These are phyloP conservation scores for Ligdia adustata DNA, from an alignment of 2,888 invertebrate genomes.

Conservation along the genomic window DNA sequence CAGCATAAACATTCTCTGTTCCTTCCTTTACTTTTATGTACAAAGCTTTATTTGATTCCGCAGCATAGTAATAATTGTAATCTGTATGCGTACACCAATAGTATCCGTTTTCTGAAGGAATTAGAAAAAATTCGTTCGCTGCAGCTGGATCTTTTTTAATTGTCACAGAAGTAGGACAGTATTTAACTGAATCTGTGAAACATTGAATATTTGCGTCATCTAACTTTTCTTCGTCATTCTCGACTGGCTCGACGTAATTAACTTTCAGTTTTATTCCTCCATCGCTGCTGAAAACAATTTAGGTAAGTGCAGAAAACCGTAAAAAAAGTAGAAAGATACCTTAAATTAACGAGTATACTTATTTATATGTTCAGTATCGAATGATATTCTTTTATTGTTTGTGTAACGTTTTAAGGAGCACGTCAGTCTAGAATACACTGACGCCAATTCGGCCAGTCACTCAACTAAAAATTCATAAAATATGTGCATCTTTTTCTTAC, in stretches of 20 bases:
- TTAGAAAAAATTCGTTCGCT: slow-evolving; percentile 48
- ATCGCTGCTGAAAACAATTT: slow-evolving; percentile 46
- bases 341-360: no score
- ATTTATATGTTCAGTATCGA: no score
- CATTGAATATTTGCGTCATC: slow-evolving; percentile 54
- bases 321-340: neutral
- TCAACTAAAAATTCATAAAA: no score
- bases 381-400: no score
- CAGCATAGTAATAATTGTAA: slow-evolving; percentile 49
- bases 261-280: slow-evolving; percentile 53
- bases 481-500: no score
- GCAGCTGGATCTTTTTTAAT: slow-evolving; percentile 40
- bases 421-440: no score
- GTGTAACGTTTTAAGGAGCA: no score
- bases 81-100: slow-evolving; percentile 73
- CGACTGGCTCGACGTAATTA: slow-evolving; percentile 13
- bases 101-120: slow-evolving; percentile 62
- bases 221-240: slow-evolving; percentile 34
- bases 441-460: no score
- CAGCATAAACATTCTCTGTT: slow-evolving; percentile 55
- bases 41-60: slow-evolving; percentile 62
- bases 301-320: neutral
- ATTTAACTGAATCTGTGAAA: slow-evolving; percentile 65
- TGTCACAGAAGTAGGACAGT: slow-evolving; percentile 52
- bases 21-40: slow-evolving; percentile 59